Conservation (phyloP, 2,113 vertebrate species). For the Solea solea region DNA sequence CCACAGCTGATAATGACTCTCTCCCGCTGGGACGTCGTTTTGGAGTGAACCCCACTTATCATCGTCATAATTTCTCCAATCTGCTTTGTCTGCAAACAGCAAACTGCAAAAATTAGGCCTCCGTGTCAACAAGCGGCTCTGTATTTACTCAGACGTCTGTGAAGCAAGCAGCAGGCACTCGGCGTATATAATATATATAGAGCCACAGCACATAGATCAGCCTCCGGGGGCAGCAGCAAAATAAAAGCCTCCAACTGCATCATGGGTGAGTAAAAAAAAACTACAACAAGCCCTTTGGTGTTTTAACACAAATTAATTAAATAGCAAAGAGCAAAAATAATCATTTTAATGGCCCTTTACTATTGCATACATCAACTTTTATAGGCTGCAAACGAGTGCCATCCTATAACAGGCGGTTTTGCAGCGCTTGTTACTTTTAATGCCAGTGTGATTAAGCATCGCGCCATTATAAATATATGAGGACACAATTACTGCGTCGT, state of each 20-base stretch:
- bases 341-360: neutral
- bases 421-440: neutral
- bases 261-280: neutral
- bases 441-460: neutral
- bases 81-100: slow-evolving; percentile 30
- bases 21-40: neutral
- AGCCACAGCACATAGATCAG: slow-evolving; percentile 14
- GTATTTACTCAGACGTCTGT: slow-evolving; percentile 70
- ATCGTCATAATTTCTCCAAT: neutral
- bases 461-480: neutral
- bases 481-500: neutral
- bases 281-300: neutral
- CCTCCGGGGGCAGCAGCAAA: neutral
- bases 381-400: neutral
- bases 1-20: neutral
- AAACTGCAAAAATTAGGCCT: neutral
- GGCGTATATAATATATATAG: neutral
- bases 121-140: slow-evolving; percentile 30
- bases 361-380: neutral
- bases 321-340: too few species aligned
- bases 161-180: slow-evolving; percentile 33
- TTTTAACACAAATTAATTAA: too few species aligned
- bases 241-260: neutral
- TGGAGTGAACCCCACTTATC: neutral
- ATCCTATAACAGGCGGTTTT: neutral